A percentile compares a stretch with the other conserved stretches of the same genome.
These are phyloP conservation scores for Philypnodon macrostomus DNA, from an alignment of 2,797 vertebrate genomes.

Conservation along the genomic window DNA sequence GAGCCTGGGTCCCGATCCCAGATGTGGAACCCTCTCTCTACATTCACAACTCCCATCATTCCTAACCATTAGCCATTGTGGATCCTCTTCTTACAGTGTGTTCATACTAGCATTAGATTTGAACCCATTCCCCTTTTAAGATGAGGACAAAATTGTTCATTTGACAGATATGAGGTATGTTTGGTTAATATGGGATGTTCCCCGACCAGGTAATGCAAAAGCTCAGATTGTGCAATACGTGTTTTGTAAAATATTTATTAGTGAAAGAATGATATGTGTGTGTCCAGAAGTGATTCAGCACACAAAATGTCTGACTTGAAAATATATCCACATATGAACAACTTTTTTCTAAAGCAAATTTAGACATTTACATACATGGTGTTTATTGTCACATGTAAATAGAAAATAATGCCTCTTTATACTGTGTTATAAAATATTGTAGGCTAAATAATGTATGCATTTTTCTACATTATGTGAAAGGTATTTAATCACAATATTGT, in stretches of 20 bases:
- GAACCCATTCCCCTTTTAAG: conserved; percentile 38
- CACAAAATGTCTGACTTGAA: too few species aligned
- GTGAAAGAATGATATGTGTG: not conserved
- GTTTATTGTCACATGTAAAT: too few species aligned
- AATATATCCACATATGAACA: too few species aligned
- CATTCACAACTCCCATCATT: conserved; percentile 50
- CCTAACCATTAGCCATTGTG: conserved; percentile 35
- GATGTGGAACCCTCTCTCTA: conserved; percentile 54
- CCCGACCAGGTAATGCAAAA: conserved; percentile 11
- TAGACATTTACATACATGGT: too few species aligned
- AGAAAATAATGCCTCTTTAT: too few species aligned
- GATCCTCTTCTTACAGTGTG: conserved; percentile 4
- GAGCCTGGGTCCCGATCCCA: conserved; percentile 35
- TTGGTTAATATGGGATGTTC: conserved; percentile 9
- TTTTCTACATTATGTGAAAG: too few species aligned
- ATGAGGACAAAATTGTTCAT: conserved; percentile 20
- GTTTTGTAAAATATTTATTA: conserved; percentile 12
- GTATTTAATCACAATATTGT: not conserved
- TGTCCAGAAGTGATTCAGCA: too few species aligned
- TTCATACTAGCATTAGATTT: conserved; percentile 30
- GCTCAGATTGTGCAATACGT: not conserved
- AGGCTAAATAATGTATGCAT: too few species aligned
- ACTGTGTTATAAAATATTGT: too few species aligned
- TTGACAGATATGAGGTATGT: conserved; percentile 38
- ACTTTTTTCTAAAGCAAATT: too few species aligned